These are phyloP conservation scores for Lepidurus couesii DNA, from an alignment of 1,140 invertebrate species.

Conservation along the genomic window DNA sequence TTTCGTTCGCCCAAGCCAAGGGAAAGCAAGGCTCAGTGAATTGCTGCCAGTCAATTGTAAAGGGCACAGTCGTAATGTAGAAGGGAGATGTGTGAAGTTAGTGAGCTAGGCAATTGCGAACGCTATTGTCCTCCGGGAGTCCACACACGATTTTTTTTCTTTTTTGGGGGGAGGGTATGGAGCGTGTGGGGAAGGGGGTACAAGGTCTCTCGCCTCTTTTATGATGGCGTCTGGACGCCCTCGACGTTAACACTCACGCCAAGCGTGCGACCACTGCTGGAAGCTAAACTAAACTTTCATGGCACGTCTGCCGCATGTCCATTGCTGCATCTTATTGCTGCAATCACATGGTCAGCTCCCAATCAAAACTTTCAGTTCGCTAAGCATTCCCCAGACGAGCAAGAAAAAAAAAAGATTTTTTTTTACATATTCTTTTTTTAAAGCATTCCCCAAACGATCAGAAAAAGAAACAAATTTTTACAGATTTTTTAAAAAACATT, in stretches of 20 bases:
- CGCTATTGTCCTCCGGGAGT: background rate
- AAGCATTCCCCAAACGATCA: too few species aligned
- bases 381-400: background rate
- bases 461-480: too few species aligned
- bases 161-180: background rate
- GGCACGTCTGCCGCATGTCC: background rate
- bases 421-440: too few species aligned
- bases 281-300: background rate
- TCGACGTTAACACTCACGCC: slow-evolving; percentile 2
- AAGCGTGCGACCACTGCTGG: background rate
- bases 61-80: too few species aligned
- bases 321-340: background rate
- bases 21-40: too few species aligned
- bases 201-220: slow-evolving; percentile 9
- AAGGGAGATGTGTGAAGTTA: slow-evolving; percentile 5
- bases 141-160: background rate
- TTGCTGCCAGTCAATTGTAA: too few species aligned
- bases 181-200: background rate
- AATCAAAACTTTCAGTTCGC: background rate
- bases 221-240: slow-evolving; percentile 13
- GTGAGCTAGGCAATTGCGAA: background rate
- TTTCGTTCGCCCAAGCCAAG: too few species aligned
- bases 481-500: too few species aligned
- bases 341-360: slow-evolving; percentile 17
- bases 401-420: background rate